Percentiles rank a stretch among this genome's conserved stretches.
phyloP scores from a whole-genome alignment of 2,888 invertebrate genomes.

The Pyrochroa serraticornis region DNA sequence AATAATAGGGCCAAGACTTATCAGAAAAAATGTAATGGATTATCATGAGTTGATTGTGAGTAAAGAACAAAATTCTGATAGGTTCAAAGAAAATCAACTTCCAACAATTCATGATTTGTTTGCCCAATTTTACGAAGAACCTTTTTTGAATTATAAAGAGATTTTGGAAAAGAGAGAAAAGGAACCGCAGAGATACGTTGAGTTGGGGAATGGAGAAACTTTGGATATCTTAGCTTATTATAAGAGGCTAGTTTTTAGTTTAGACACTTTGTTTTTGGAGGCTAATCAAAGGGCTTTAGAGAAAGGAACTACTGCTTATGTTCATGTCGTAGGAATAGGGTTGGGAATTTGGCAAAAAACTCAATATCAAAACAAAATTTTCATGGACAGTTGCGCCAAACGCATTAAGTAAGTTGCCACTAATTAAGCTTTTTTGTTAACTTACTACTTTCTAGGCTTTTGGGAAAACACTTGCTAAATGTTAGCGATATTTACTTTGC shows the following conservation, averaged over 20 bases:
- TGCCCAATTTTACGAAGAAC: conserved; percentile 40
- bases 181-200: conserved; percentile 26
- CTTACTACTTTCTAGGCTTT: no score
- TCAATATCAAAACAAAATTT: conserved; percentile 67
- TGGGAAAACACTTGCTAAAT: conserved; percentile 56
- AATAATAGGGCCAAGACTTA: conserved; percentile 62
- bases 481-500: conserved; percentile 72
- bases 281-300: conserved; percentile 64
- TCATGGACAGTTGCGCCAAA: conserved; percentile 67
- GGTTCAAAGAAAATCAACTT: conserved; percentile 37
- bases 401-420: conserved; percentile 59
- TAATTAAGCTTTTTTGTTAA: no score
- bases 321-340: conserved; percentile 73
- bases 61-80: conserved; percentile 51
- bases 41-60: conserved; percentile 66
- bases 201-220: conserved; percentile 24
- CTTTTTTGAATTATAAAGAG: conserved; percentile 29
- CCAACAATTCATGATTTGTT: conserved; percentile 44
- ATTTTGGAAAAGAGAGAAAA: not conserved
- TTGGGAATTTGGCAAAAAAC: conserved; percentile 73
- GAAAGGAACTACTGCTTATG: conserved; percentile 62
- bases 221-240: conserved; percentile 53
- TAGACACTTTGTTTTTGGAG: conserved; percentile 69
- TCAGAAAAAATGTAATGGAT: conserved; percentile 64
- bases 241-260: conserved; percentile 62